phyloP scores from a whole-genome alignment of 2,888 invertebrate species.

The Horisme vitalbata region DNA sequence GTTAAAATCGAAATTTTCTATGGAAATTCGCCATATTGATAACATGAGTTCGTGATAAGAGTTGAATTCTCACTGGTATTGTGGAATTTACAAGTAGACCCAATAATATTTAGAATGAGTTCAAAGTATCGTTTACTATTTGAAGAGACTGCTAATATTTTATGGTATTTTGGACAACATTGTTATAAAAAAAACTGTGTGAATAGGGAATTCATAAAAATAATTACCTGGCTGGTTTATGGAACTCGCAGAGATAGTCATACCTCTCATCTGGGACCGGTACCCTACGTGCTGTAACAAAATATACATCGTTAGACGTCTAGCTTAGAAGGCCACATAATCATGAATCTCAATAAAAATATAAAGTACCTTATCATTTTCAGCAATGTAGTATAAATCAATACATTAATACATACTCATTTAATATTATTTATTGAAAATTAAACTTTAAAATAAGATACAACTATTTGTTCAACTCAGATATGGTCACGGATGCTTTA shows the following conservation, averaged over 20 bases:
- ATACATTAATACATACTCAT: too few species aligned
- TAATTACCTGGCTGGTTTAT: slow-evolving; percentile 94
- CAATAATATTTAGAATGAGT: too few species aligned
- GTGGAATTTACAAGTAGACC: too few species aligned
- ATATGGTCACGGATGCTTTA: slow-evolving; percentile 22
- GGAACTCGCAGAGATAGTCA: slow-evolving; percentile 96
- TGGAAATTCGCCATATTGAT: too few species aligned
- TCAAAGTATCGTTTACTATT: too few species aligned
- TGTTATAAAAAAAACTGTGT: neutral
- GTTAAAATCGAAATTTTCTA: too few species aligned
- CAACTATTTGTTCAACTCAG: slow-evolving; percentile 9
- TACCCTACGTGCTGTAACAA: slow-evolving; percentile 91
- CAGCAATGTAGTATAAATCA: too few species aligned
- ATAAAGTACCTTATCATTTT: too few species aligned
- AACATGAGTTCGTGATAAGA: too few species aligned
- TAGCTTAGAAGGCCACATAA: neutral
- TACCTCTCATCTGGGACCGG: slow-evolving; percentile 98
- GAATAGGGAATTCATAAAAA: neutral
- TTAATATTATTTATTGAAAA: slow-evolving; percentile 5
- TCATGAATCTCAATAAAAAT: neutral
- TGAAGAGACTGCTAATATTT: too few species aligned
- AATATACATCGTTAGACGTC: slow-evolving; percentile 38
- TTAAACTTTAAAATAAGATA: slow-evolving; percentile 3
- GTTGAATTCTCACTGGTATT: too few species aligned
- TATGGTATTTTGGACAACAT: too few species aligned